Conservation (phyloP, 2,113 vertebrate genomes). For the Hippocampus guttulatus region DNA sequence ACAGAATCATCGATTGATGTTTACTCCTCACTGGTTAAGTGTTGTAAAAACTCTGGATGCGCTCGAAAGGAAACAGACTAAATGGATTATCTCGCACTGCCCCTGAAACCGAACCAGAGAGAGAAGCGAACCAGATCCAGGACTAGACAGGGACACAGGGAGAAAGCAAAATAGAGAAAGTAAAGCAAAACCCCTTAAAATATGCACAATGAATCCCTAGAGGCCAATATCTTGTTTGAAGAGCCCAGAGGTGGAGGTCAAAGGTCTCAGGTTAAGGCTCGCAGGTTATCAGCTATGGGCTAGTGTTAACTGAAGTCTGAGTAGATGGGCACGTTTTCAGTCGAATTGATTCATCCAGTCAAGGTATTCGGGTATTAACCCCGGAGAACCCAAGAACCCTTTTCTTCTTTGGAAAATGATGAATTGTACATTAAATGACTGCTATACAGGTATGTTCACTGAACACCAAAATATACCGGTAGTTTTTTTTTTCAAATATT, state of each 20-base stretch:
- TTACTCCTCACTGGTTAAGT: slow-evolving; percentile 31
- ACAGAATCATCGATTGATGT: slow-evolving; percentile 29
- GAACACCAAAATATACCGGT: too few relatives aligned
- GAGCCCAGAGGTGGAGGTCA: slow-evolving; percentile 51
- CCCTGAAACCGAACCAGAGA: slow-evolving; percentile 37
- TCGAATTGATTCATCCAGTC: slow-evolving; percentile 37
- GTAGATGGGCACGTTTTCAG: slow-evolving; percentile 29
- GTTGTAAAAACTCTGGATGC: slow-evolving; percentile 48
- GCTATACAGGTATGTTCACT: too few relatives aligned
- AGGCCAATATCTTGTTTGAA: slow-evolving; percentile 62
- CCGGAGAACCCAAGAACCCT: too few relatives aligned
- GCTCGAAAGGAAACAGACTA: slow-evolving; percentile 44
- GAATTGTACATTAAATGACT: too few relatives aligned
- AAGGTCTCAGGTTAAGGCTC: slow-evolving; percentile 48
- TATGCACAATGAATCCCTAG: slow-evolving; percentile 42
- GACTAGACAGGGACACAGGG: not conserved
- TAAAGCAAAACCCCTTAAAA: slow-evolving; percentile 37
- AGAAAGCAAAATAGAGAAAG: slow-evolving; percentile 37
- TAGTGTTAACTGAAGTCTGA: slow-evolving; percentile 48
- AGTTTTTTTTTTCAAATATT: too few relatives aligned
- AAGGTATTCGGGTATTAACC: slow-evolving; percentile 43
- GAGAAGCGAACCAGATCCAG: slow-evolving; percentile 17
- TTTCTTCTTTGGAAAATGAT: too few relatives aligned
- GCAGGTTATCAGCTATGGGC: slow-evolving; percentile 59
- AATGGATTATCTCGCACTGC: slow-evolving; percentile 41